phyloP scores from a whole-genome alignment of 2,797 vertebrate species.

The Sciurus carolinensis region DNA sequence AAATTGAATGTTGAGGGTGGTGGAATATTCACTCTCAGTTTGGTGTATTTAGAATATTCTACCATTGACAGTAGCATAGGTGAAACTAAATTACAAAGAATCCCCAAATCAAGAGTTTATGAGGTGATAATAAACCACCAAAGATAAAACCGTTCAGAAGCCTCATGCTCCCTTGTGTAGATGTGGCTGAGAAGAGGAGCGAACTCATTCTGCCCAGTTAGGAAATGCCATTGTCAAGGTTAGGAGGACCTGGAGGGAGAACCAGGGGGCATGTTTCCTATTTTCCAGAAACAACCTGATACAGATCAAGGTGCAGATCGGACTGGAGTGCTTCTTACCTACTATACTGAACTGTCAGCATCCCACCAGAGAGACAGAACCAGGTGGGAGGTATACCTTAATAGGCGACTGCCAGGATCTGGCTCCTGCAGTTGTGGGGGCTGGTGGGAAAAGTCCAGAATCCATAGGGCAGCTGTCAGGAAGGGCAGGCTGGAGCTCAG shows the following conservation, averaged over 20 bases:
- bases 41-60: background rate
- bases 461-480: background rate
- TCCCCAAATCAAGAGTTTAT: background rate
- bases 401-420: background rate
- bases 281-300: slow-evolving; percentile 4
- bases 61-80: background rate
- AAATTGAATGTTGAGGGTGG: background rate
- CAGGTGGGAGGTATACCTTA: background rate
- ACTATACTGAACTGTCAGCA: background rate
- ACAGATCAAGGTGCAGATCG: no score
- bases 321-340: background rate
- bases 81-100: slow-evolving; percentile 31
- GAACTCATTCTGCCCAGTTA: background rate
- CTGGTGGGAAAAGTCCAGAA: background rate
- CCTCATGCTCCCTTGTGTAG: background rate
- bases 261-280: background rate
- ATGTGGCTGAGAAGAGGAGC: background rate
- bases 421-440: background rate
- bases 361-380: background rate
- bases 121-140: background rate
- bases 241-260: background rate
- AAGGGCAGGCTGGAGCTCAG: background rate
- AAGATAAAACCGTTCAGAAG: background rate
- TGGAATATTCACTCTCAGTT: slow-evolving; percentile 10
- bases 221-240: background rate